These are phyloP conservation scores for Panopea generosa DNA, from an alignment of 2,888 invertebrate genomes.

Conservation along the genomic window DNA sequence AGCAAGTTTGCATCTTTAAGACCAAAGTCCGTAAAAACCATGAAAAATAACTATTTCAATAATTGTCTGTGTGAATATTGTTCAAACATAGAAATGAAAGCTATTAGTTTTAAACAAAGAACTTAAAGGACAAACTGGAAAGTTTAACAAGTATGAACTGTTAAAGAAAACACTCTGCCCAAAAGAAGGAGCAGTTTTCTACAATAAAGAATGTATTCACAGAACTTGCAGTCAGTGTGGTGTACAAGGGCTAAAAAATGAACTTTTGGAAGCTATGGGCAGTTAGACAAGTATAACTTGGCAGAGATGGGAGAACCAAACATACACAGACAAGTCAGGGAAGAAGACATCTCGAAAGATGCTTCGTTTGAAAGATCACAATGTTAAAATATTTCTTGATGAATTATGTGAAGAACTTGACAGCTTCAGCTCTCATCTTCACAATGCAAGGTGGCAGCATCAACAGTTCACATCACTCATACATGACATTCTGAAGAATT, in stretches of 20 bases:
- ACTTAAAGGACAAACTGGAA: too few species aligned
- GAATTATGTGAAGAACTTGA: constrained; percentile 14
- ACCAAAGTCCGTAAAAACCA: too few species aligned
- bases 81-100: too few species aligned
- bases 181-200: constrained; percentile 5
- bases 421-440: too few species aligned
- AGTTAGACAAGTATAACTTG: constrained; percentile 1
- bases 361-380: constrained; percentile 7
- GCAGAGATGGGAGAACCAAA: constrained; percentile 7
- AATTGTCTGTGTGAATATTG: too few species aligned
- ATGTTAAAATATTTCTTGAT: constrained; percentile 5
- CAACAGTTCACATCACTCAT: constrained; percentile 14
- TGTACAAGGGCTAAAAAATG: constrained; percentile 4
- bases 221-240: constrained; percentile 9
- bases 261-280: neutral
- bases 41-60: too few species aligned
- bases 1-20: too few species aligned
- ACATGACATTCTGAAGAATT: constrained; percentile 12
- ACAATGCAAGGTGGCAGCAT: constrained; percentile 28
- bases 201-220: constrained; percentile 6
- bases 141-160: too few species aligned
- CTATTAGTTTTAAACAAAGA: too few species aligned
- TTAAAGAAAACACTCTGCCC: neutral
- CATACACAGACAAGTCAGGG: constrained; percentile 14
- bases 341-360: constrained; percentile 15